A percentile compares a stretch with the other conserved stretches of the same genome.
phyloP scores from a whole-genome alignment of 2,113 vertebrate genomes.

The Globicephala melas region DNA sequence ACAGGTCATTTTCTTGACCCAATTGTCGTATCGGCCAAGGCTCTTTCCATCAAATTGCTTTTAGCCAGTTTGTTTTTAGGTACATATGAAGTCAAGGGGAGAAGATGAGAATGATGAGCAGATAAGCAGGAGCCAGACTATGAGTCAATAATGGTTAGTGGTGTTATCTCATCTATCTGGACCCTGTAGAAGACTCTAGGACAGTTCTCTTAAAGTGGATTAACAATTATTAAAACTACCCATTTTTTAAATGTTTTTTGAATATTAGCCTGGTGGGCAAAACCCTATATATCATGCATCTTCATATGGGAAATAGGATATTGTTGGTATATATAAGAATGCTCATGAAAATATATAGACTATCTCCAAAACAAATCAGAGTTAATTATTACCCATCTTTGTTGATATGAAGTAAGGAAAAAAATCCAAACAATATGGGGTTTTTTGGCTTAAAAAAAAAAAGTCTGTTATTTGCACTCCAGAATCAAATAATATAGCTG shows the following conservation, averaged over 20 bases:
- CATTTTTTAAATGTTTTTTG: not conserved
- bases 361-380: not conserved
- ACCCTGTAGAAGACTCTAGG: not conserved
- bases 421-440: not conserved
- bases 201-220: not conserved
- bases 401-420: not conserved
- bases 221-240: not conserved
- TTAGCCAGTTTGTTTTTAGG: not conserved
- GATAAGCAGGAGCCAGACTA: not conserved
- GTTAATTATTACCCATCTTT: not conserved
- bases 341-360: not conserved
- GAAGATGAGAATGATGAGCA: not conserved
- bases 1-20: not conserved
- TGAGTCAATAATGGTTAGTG: not conserved
- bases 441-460: not conserved
- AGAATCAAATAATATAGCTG: not conserved
- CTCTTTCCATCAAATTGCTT: not conserved
- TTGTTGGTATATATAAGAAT: not conserved
- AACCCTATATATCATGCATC: not conserved
- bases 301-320: not conserved
- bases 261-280: not conserved
- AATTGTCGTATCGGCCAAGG: not conserved
- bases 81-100: not conserved
- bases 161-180: not conserved
- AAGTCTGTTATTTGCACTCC: not conserved